Percentiles rank a stretch among this genome's conserved stretches.
phyloP scores from a whole-genome alignment of 2,888 invertebrate genomes.

The Trilocha varians region DNA sequence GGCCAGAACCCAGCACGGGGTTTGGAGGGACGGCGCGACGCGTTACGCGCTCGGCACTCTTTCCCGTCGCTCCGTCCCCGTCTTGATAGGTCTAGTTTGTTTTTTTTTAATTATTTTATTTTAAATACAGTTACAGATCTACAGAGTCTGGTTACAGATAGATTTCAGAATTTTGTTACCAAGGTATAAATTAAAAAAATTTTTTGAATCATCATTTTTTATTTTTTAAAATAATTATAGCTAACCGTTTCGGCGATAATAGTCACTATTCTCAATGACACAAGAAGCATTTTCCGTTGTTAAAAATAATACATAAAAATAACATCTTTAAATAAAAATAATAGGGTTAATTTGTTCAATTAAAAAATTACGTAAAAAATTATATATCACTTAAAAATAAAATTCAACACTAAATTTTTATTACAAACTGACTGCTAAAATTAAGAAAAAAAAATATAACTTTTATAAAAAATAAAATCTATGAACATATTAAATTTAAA shows the following conservation, averaged over 20 bases:
- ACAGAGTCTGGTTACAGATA: no score
- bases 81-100: no score
- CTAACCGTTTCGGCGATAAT: constrained; percentile 74
- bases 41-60: no score
- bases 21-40: no score
- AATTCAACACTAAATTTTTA: constrained; percentile 65
- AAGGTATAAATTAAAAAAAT: constrained; percentile 36
- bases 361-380: constrained; percentile 33
- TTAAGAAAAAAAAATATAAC: constrained; percentile 63
- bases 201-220: constrained; percentile 67
- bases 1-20: no score
- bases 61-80: no score
- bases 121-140: no score
- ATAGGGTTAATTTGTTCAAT: constrained; percentile 61
- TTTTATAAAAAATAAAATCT: constrained; percentile 68
- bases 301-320: constrained; percentile 30
- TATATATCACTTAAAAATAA: constrained; percentile 50
- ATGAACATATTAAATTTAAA: constrained; percentile 58
- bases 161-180: no score
- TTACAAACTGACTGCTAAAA: constrained; percentile 60
- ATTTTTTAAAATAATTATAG: constrained; percentile 75
- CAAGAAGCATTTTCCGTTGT: constrained; percentile 71
- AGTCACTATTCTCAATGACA: constrained; percentile 70
- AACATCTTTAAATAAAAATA: constrained; percentile 26
- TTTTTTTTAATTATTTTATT: no score